Conservation (phyloP, 2,797 vertebrate species). For the Syngnathus rostellatus region DNA sequence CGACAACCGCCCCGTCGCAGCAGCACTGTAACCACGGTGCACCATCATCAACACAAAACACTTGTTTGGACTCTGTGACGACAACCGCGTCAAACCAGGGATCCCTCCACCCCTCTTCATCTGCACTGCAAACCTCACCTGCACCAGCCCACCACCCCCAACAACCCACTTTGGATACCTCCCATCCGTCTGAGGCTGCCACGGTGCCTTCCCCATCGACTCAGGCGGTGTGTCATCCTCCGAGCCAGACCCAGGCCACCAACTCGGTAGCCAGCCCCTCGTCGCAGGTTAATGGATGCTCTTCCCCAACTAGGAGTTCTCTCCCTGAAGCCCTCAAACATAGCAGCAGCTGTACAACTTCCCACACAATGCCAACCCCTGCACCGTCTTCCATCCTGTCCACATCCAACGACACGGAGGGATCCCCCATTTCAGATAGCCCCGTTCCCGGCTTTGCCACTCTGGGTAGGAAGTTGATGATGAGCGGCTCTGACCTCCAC, state of each 20-base stretch:
- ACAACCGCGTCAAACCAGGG: constrained; percentile 16
- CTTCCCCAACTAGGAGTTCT: constrained; percentile 14
- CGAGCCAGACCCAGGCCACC: constrained; percentile 25
- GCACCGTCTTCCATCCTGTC: constrained; percentile 43
- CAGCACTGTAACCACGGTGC: constrained; percentile 27
- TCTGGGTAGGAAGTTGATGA: constrained; percentile 67
- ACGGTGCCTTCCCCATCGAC: constrained; percentile 17
- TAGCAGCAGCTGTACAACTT: constrained; percentile 6
- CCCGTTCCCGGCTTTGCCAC: constrained; percentile 72
- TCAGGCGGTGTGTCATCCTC: constrained; percentile 29
- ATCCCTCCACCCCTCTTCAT: neutral
- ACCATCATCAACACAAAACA: constrained; percentile 9
- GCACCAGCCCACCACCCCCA: constrained; percentile 11
- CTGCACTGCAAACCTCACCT: constrained; percentile 22
- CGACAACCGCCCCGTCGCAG: constrained; percentile 16
- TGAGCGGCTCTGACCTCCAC: constrained; percentile 51
- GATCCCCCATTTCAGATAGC: constrained; percentile 59
- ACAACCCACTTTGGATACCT: constrained; percentile 13
- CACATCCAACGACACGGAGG: constrained; percentile 49
- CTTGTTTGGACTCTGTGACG: constrained; percentile 17
- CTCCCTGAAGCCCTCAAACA: constrained; percentile 32
- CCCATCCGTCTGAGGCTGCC: constrained; percentile 30
- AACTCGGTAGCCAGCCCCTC: constrained; percentile 1
- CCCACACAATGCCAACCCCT: constrained; percentile 12
- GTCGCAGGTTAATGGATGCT: constrained; percentile 18